Conservation (phyloP, 2,113 vertebrate species). For the Orycteropus afer region DNA sequence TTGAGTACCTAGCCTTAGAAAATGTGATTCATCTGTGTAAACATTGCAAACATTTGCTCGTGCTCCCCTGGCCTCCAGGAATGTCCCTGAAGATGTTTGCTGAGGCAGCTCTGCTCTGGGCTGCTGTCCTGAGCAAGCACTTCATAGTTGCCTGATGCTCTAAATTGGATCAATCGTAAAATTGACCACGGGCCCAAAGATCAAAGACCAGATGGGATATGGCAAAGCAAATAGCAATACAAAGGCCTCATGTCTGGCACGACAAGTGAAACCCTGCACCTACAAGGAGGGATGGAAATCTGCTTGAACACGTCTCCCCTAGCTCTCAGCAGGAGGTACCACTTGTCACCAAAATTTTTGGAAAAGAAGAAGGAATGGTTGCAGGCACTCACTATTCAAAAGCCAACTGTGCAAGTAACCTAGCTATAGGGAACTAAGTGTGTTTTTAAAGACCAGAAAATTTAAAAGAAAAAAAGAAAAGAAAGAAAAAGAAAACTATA, state of each 20-base stretch:
- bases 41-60: rapidly evolving
- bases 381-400: background rate
- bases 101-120: background rate
- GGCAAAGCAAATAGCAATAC: background rate
- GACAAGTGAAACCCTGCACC: background rate
- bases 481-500: too few relatives aligned
- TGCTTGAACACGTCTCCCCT: too few relatives aligned
- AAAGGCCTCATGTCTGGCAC: background rate
- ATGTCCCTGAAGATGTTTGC: rapidly evolving
- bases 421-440: background rate
- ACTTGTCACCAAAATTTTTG: background rate
- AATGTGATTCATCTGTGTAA: rapidly evolving
- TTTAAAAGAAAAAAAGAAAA: too few relatives aligned
- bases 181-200: background rate
- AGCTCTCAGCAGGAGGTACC: background rate
- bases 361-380: background rate
- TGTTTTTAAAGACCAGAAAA: background rate
- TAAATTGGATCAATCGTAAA: slow-evolving; percentile 58
- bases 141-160: background rate
- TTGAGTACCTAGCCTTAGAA: background rate
- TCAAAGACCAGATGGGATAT: background rate
- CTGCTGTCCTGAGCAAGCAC: slow-evolving; percentile 44
- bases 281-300: background rate
- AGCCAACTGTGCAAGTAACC: background rate
- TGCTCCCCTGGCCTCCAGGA: background rate